Evolutionary conservation across 2,888 invertebrate genomes (phyloP), one percentile per base, ranked within the genome.

Genomic region (Branchellion lobata): DNA sequence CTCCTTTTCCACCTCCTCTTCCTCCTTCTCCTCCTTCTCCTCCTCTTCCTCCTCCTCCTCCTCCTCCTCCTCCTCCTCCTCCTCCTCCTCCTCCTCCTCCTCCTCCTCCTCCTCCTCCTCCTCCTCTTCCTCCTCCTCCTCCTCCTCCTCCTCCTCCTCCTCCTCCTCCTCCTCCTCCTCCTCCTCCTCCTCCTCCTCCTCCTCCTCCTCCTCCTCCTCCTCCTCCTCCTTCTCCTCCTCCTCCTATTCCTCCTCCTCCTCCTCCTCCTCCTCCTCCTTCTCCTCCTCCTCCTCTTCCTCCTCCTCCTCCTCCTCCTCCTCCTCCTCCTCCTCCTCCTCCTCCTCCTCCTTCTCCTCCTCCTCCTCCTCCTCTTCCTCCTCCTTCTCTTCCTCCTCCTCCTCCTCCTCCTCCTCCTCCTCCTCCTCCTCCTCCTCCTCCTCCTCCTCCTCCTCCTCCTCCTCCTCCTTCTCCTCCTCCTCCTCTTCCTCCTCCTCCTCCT

Each of bases 71-170:
- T 51, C 24, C 31, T 31, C 24, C 71, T 71, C 24, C 71, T 2
- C 24, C 29, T 71, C n/a, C 71, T 71, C n/a, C 34, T 71, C n/a
- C 71, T 71, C n/a, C 27, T 71, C n/a, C 71, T 71, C n/a, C 71
- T 31, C n/a, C 31, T 31, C n/a, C 29, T 31, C n/a, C 71, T 31
- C n/a, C 71, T 2, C 24, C 29, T 31, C n/a, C 33, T 31, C n/a
- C 71, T 1, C 5, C 27, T 31, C n/a, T 18, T 31, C 24, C 33
- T 3, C n/a, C 74, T 47, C n/a, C 74, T 8, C n/a, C 40, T 47
- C 29, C 53, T 3, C 3, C 24, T 1, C 3, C 74, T 3, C 33
- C 24, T 5, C n/a, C 71, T 8, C n/a, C 1, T 18, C 27, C 29
- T 8, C n/a, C 8, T 33, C 1, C 73, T 40, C 2, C 8, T 21